Evolutionary conservation across 1,140 invertebrate genomes (phyloP), one percentile per base, ranked within the genome.

Genomic region (Bombus soroeensis): DNA sequence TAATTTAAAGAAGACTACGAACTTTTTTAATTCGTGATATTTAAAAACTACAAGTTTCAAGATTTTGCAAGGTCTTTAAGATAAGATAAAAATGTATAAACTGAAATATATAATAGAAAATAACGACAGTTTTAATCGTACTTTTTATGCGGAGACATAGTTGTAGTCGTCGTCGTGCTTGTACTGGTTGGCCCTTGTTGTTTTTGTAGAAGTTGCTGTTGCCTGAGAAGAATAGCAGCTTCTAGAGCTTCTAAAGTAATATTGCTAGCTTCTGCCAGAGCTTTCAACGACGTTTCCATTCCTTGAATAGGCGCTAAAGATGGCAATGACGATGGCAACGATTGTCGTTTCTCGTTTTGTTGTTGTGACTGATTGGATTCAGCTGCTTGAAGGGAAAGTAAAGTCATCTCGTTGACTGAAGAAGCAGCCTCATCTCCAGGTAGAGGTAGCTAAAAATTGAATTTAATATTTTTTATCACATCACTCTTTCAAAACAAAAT

Each of bases 231-330:
- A 81, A 98, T 97, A 1, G 97, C 97, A 32, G 97, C 96, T 89
- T 97, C 97, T 2, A 98, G 95, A 13, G 97, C 97, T 79, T 97
- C 97, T 85, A 97, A 96, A 0, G 96, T 97, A 57, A 97, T 96
- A 89, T 98, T 98, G 25, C 97, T 97, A 1, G 97, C 97, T 70
- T 96, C 95, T 0, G 96, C 96, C 4, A 97, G 92, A 18, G 93
- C 90, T 70, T 93, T 96, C 91, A 94, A 95, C 82, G 86, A 96
- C 77, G 87, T 96, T 94, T 91, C 96, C 96, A 92, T 96, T 88
- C 93, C 95, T 92, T 91, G 96, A 83, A 94, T 96, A 62, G 92
- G 95, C 15, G 82, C 90, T 15, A 95, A 81, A 0, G 93, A 92
- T 5, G 95, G 91, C 28, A 94, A 85, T 59, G 80, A 82, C 43